Evolutionary conservation across 2,113 vertebrate genomes (phyloP).

Genomic region (Scomber japonicus): DNA sequence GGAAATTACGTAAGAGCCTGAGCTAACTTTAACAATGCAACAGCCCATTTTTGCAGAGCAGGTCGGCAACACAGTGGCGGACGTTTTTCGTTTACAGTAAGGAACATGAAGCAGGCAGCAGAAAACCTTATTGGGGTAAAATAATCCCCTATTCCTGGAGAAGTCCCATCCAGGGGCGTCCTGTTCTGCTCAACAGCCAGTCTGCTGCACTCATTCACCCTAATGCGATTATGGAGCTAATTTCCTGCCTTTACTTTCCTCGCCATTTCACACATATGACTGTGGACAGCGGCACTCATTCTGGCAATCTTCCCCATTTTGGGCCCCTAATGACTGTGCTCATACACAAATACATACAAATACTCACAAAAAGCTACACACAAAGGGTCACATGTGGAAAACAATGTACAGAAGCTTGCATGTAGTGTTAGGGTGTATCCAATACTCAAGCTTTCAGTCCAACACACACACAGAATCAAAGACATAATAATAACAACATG

Average conservation of each 20-base stretch:
- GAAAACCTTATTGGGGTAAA: slow-evolving; percentile 71
- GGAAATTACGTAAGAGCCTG: neutral
- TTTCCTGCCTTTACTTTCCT: slow-evolving; percentile 93
- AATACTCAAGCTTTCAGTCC: neutral
- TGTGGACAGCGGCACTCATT: slow-evolving; percentile 69
- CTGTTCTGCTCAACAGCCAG: slow-evolving; percentile 86
- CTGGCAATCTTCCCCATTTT: slow-evolving; percentile 8
- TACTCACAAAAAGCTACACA: slow-evolving; percentile 5
- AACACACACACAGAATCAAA: neutral
- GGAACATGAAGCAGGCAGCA: slow-evolving; percentile 61
- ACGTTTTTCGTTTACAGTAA: slow-evolving; percentile 77
- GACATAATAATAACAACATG: slow-evolving; percentile 15
- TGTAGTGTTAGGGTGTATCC: neutral
- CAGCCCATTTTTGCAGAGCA: neutral
- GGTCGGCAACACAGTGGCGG: slow-evolving; percentile 30
- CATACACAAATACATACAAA: slow-evolving; percentile 29
- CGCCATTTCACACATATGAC: slow-evolving; percentile 87
- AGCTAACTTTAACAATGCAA: neutral
- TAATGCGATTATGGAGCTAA: slow-evolving; percentile 95
- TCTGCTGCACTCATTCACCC: slow-evolving; percentile 88
- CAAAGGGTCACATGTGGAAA: slow-evolving; percentile 10
- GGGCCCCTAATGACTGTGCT: slow-evolving; percentile 25
- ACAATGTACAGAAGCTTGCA: neutral
- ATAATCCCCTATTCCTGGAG: slow-evolving; percentile 84
- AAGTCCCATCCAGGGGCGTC: slow-evolving; percentile 85